Conservation (phyloP, 2,113 vertebrate genomes). For the Caranx ignobilis region DNA sequence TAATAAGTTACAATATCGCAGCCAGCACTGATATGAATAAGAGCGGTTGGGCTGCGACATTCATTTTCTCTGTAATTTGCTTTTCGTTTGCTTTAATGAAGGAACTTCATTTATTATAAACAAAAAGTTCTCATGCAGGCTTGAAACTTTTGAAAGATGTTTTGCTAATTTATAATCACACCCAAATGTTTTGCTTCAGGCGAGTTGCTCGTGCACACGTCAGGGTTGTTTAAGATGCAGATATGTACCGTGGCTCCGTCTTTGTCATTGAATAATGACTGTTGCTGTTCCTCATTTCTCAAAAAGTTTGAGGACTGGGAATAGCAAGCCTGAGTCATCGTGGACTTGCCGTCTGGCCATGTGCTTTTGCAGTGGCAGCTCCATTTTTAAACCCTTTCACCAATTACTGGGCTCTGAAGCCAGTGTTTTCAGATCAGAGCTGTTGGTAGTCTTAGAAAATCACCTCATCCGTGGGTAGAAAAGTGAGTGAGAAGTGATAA, state of each 20-base stretch:
- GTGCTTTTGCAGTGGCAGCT: slow-evolving; percentile 18
- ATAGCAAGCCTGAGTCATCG: slow-evolving; percentile 32
- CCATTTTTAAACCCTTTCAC: slow-evolving; percentile 47
- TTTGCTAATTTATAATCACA: slow-evolving; percentile 1
- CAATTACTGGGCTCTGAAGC: slow-evolving; percentile 25
- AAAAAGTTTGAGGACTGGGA: slow-evolving; percentile 30
- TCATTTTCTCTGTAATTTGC: not conserved
- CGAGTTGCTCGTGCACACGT: not conserved
- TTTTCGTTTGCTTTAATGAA: slow-evolving; percentile 12
- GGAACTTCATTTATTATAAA: not conserved
- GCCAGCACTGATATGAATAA: not conserved
- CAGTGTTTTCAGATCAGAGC: slow-evolving; percentile 37
- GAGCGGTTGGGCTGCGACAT: not conserved
- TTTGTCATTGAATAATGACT: slow-evolving; percentile 4
- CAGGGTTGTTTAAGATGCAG: not conserved
- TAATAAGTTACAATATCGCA: not conserved
- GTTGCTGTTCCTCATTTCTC: not conserved
- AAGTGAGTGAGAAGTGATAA: slow-evolving; percentile 37
- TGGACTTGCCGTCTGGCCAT: not conserved
- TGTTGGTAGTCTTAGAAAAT: slow-evolving; percentile 41
- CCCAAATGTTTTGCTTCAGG: not conserved
- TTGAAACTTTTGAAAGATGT: not conserved
- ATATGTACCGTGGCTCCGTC: not conserved
- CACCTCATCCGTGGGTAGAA: slow-evolving; percentile 6
- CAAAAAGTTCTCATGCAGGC: not conserved